Conservation (phyloP, 1,140 invertebrate species). For the Rhagoletis zephyria region DNA sequence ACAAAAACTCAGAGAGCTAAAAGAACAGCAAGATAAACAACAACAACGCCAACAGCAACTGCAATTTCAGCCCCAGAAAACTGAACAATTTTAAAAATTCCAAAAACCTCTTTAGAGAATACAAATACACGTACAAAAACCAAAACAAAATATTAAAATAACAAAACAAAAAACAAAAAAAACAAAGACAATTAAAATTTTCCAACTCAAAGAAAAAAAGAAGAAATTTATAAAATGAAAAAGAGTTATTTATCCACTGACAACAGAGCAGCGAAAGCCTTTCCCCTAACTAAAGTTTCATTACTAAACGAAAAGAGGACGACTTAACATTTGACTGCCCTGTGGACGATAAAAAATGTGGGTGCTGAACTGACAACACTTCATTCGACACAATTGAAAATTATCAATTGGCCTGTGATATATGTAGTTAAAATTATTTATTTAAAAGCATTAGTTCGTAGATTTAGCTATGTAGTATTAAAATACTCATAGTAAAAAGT, state of each 20-base stretch:
- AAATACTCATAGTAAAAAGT: too few relatives aligned
- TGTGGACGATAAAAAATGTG: not conserved
- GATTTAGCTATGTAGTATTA: too few relatives aligned
- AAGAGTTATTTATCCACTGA: too few relatives aligned
- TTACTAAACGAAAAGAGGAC: not conserved
- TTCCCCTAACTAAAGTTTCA: not conserved
- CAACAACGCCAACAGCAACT: conserved; percentile 69
- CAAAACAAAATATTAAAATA: not conserved
- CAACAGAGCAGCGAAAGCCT: not conserved
- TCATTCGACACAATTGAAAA: not conserved
- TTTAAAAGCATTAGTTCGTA: not conserved
- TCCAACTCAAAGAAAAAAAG: not conserved
- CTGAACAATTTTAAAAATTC: not conserved
- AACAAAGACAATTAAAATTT: not conserved
- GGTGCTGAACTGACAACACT: not conserved
- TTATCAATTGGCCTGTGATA: conserved; percentile 35
- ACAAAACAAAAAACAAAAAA: not conserved
- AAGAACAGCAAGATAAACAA: conserved; percentile 69
- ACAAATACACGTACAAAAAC: not conserved
- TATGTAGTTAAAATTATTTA: not conserved
- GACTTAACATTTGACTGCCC: not conserved
- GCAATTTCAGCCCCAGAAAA: conserved; percentile 64
- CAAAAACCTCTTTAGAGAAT: not conserved
- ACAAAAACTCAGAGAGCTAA: conserved; percentile 74
- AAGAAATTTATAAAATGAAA: too few relatives aligned